A percentile compares a stretch with the other conserved stretches of the same genome.
These are phyloP conservation scores for Calliphora vomitoria DNA, from an alignment of 2,888 invertebrate genomes.

Conservation along the genomic window DNA sequence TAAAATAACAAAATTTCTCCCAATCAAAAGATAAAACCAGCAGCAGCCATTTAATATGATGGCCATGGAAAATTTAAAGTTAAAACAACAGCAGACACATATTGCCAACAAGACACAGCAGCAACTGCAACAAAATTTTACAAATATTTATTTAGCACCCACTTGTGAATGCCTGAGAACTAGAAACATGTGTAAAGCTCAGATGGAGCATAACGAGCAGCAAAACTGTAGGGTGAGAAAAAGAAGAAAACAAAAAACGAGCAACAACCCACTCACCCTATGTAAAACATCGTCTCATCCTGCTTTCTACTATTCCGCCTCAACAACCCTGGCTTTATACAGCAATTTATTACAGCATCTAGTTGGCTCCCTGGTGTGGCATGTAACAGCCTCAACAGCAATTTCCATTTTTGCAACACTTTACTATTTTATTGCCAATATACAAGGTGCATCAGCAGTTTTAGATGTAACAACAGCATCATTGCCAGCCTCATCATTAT, in stretches of 20 bases:
- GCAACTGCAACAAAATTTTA: constrained; percentile 5
- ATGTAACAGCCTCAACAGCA: constrained; percentile 63
- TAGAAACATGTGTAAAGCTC: constrained; percentile 38
- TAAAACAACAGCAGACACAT: not conserved
- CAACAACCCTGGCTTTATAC: not conserved
- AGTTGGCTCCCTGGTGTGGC: constrained; percentile 42
- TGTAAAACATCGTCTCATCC: not conserved
- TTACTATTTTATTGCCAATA: constrained; percentile 53
- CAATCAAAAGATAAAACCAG: not conserved
- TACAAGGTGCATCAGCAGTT: constrained; percentile 59
- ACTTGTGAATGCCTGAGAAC: constrained; percentile 42
- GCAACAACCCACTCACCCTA: too few relatives aligned
- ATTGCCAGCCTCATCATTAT: constrained; percentile 54
- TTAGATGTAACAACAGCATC: constrained; percentile 21
- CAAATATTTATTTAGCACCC: constrained; percentile 13
- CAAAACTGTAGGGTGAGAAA: not conserved
- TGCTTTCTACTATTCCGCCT: not conserved
- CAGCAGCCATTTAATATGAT: constrained; percentile 14
- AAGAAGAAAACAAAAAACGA: not conserved
- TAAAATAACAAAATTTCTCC: not conserved
- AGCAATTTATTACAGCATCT: constrained; percentile 56
- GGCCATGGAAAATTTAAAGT: constrained; percentile 6
- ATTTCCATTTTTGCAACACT: constrained; percentile 61
- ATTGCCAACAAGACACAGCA: not conserved
- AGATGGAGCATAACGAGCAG: not conserved